A percentile compares a stretch with the other conserved stretches of the same genome.
Conservation (phyloP, 1,140 invertebrate genomes). For the Phocides pigmalion region DNA sequence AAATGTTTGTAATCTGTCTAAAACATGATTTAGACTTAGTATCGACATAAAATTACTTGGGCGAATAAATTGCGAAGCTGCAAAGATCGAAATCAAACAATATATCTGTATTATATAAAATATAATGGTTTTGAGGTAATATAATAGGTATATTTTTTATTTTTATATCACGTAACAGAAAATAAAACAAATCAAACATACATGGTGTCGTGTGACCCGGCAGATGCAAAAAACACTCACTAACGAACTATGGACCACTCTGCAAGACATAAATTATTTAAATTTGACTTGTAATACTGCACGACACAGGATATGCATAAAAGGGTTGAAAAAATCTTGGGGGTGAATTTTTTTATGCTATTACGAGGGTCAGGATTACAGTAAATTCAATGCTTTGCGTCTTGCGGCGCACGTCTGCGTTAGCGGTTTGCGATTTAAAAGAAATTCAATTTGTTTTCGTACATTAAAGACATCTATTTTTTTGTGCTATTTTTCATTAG, state of each 20-base stretch:
- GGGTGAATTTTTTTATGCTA: constrained; percentile 67
- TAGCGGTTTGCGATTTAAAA: neutral
- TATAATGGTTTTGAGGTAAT: too few species aligned
- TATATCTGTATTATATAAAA: too few species aligned
- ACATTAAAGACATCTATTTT: neutral
- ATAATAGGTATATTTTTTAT: neutral
- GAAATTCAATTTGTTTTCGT: neutral
- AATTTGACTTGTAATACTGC: constrained; percentile 80
- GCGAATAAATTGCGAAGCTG: too few species aligned
- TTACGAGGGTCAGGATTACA: constrained; percentile 55
- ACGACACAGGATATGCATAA: constrained; percentile 79
- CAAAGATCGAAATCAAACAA: too few species aligned
- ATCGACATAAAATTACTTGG: too few species aligned
- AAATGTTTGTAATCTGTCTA: too few species aligned
- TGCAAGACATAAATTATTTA: constrained; percentile 78
- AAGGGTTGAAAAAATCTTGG: constrained; percentile 76
- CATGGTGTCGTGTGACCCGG: constrained; percentile 40
- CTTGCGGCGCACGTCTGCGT: neutral
- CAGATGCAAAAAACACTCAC: constrained; percentile 73
- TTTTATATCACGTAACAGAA: neutral
- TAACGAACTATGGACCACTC: constrained; percentile 59
- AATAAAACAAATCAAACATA: neutral
- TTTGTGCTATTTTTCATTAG: too few species aligned
- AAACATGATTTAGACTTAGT: too few species aligned
- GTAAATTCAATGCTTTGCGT: constrained; percentile 14